Base-by-base conservation (phyloP, 2,888 invertebrate species). In the Oligia fasciuncula region DNA sequence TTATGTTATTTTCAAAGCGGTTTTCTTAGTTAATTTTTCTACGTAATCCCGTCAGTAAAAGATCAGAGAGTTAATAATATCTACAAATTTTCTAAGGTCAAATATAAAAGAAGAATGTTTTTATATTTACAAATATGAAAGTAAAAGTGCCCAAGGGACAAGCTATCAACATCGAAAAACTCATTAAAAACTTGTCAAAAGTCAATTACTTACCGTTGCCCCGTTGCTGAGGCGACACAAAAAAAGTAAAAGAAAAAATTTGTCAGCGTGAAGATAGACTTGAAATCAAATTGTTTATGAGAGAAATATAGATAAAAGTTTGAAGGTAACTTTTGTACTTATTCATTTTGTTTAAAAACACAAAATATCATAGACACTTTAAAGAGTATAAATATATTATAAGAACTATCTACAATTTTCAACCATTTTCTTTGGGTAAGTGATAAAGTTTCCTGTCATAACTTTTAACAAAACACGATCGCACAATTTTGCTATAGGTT, bases 141-240 rank as follows among this genome's bases (percentile, higher is more conserved):
- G 71, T 71, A 78, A 83, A 77, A 75, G 66, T 79, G 65, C 70
- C 81, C 77, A 78, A 80, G 70, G 75, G 74, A 73, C 71, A 79
- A 74, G 81, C 81, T 85, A 87, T 88, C 78, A 79, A 84, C 84
- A 88, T 83, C 78, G 76, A 79, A 86, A 88, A 92, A 88, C 90
- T 93, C 90, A 91, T 92, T 92, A 92, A 91, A 91, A 93, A 91
- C 89, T 93, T 92, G 90, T 89, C 89, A 87, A 90, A 93, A 93
- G 91, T 93, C 91, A 91, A 92, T 92, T 83, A 80, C 54, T 17
- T 90, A 91, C 90, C 66, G 85, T 80, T 79, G 82, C 82, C 87
- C 90, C 60, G 85, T 80, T 79, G 82, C 82, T 87, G 88, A 87
- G 80, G 83, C 80, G 80, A 87, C 88, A 86, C 86, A 85, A 89